phyloP scores from a whole-genome alignment of 1,140 invertebrate genomes.

The Whitmania pigra region DNA sequence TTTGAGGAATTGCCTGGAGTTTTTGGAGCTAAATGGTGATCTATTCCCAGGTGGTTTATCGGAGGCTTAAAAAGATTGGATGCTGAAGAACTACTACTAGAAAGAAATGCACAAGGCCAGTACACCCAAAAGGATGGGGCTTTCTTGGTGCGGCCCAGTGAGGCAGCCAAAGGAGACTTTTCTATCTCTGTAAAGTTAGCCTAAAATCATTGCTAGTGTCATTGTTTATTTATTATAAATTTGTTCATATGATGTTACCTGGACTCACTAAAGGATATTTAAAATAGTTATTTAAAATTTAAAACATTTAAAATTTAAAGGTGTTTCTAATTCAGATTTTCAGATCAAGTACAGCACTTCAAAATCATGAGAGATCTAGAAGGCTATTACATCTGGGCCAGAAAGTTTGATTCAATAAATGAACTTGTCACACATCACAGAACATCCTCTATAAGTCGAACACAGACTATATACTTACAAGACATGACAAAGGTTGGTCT shows the following conservation, averaged over 20 bases:
- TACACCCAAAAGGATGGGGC: slow-evolving; percentile 63
- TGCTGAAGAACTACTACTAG: slow-evolving; percentile 77
- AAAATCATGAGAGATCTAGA: slow-evolving; percentile 81
- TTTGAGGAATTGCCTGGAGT: background rate
- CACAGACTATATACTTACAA: slow-evolving; percentile 84
- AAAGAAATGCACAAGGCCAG: slow-evolving; percentile 57
- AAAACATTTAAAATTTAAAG: no score
- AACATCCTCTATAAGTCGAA: slow-evolving; percentile 81
- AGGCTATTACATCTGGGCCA: slow-evolving; percentile 94
- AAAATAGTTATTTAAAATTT: no score
- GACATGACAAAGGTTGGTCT: slow-evolving; percentile 54
- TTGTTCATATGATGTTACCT: no score
- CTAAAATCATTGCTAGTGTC: slow-evolving; percentile 17
- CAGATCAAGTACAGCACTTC: slow-evolving; percentile 92
- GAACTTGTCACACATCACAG: slow-evolving; percentile 94
- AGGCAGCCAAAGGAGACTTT: slow-evolving; percentile 96
- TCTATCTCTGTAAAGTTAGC: slow-evolving; percentile 88
- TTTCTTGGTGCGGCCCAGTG: slow-evolving; percentile 93
- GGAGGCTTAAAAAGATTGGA: slow-evolving; percentile 90
- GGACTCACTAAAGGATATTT: no score
- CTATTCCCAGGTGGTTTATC: slow-evolving; percentile 67
- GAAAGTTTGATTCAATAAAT: slow-evolving; percentile 95
- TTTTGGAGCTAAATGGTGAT: background rate
- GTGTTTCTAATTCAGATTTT: slow-evolving; percentile 55
- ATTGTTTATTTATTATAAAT: slow-evolving; percentile 26